Base-by-base conservation (phyloP, 2,113 vertebrate species). In the Pelobates fuscus region DNA sequence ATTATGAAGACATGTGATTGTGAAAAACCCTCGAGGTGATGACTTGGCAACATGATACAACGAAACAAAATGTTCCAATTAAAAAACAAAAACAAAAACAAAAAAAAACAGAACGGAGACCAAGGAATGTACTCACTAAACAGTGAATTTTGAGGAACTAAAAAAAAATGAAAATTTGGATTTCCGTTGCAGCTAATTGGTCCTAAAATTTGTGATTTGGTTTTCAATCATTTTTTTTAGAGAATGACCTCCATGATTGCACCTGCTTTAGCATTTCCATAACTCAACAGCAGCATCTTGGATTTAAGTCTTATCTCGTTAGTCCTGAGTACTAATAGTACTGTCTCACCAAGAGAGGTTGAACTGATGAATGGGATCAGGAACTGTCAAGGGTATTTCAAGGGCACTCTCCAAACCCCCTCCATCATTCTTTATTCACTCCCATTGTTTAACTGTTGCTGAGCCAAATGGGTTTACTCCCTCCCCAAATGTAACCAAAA, bases 231-330 rank as follows among this genome's bases (percentile, higher is more conserved):
- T n/a, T n/a, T n/a, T n/a, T n/a, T n/a, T n/a, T n/a, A n/a, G n/a
- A n/a, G n/a, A n/a, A n/a, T n/a, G n/a, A n/a, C n/a, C n/a, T n/a
- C n/a, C n/a, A n/a, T n/a, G n/a, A n/a, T n/a, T n/a, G n/a, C n/a
- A 11, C 21, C 55, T 61, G 57, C 20, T 41, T 62, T 23, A 30
- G 26, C 70, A n/a, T n/a, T n/a, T 49, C n/a, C 60, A 61, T 23
- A 4, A 58, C 44, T 72, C 26, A 6, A 54, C 62, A 18, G 27
- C 70, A 52, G 60, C 46, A 54, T 72, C 70, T 52, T 72, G 52
- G 71, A 46, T 55, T 73, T 65, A 73, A 43, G 27, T n/a, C 29
- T 27, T 20, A 25, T 72, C 12, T 54, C 30, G n/a, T 37, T 25
- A 62, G 69, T 63, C 71, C 46, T 44, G 30, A 59, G 26, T 18